A percentile compares a stretch with the other conserved stretches of the same genome.
Conservation (phyloP, 2,888 invertebrate species). For the Synergus umbraculus region DNA sequence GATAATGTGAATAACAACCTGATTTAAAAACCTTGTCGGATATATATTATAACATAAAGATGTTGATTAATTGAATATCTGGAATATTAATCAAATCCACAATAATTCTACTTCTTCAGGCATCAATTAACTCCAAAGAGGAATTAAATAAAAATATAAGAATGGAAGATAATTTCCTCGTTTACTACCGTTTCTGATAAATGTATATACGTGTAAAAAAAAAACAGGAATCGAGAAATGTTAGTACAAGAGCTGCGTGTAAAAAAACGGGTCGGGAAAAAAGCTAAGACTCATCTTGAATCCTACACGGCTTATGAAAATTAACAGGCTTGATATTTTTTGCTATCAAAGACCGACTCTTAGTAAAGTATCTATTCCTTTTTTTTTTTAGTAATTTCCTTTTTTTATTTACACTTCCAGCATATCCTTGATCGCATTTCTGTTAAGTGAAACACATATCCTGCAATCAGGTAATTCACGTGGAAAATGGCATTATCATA, state of each 20-base stretch:
- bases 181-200: background rate
- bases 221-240: background rate
- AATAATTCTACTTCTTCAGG: background rate
- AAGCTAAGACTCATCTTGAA: conserved; percentile 6
- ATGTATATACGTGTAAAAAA: background rate
- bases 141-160: conserved; percentile 2
- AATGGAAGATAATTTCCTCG: background rate
- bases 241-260: background rate
- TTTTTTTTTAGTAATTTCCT: background rate
- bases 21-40: background rate
- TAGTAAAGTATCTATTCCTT: background rate
- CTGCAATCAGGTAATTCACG: background rate
- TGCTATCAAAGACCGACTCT: background rate
- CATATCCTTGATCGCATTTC: background rate
- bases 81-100: background rate
- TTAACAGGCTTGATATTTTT: conserved; percentile 7
- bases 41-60: background rate
- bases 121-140: background rate
- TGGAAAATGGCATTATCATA: background rate
- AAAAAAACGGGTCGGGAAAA: background rate
- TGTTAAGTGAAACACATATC: background rate
- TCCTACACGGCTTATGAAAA: background rate
- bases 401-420: conserved; percentile 8
- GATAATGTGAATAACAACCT: conserved; percentile 6
- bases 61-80: background rate